A percentile compares a stretch with the other conserved stretches of the same genome.
phyloP scores from a whole-genome alignment of 2,113 vertebrate genomes.

The Canis aureus region DNA sequence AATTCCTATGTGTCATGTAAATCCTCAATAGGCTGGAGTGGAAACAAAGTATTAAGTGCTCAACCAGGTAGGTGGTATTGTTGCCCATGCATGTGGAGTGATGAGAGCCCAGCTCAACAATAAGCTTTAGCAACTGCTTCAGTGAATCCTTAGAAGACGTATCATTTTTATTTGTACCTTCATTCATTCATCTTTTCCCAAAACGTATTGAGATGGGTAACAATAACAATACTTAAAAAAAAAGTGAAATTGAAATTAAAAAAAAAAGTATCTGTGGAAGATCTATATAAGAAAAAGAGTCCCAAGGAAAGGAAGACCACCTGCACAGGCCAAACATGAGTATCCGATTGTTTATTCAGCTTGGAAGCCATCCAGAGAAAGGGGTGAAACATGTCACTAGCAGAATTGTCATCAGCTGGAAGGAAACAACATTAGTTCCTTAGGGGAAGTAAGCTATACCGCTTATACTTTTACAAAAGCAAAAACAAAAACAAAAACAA shows the following conservation, averaged over 20 bases:
- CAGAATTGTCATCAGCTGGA: background rate
- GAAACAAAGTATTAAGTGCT: background rate
- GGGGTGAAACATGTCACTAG: background rate
- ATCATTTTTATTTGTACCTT: background rate
- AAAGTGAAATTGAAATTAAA: background rate
- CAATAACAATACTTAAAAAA: background rate
- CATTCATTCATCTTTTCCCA: background rate
- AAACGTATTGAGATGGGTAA: background rate
- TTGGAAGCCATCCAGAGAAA: background rate
- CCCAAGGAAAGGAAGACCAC: background rate
- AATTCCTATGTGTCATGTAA: background rate
- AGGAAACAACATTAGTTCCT: background rate
- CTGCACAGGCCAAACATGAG: background rate
- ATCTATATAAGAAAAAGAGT: background rate
- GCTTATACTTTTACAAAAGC: background rate
- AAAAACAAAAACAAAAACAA: background rate
- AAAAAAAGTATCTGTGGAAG: background rate
- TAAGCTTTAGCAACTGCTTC: background rate
- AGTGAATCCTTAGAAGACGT: background rate
- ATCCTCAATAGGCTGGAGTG: background rate
- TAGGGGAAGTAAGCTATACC: background rate
- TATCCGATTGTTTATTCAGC: background rate
- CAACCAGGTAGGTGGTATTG: fast-evolving
- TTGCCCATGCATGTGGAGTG: background rate
- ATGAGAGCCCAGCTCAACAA: background rate